Evolutionary conservation across 1,140 invertebrate species (phyloP), one percentile per base, ranked within the genome.

Genomic region (Oncopeltus fasciatus): DNA sequence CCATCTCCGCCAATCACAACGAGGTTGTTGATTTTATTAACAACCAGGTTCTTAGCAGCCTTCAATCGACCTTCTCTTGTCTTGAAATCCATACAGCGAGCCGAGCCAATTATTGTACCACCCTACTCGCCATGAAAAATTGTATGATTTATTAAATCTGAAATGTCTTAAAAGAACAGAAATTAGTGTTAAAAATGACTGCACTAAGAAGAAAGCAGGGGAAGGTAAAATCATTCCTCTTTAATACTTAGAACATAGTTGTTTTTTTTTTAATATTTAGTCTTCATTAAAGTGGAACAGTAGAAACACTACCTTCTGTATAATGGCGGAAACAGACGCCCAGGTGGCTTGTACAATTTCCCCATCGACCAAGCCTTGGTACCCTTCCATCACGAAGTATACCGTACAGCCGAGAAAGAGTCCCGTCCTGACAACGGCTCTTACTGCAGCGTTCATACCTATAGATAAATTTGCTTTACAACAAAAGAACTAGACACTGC

Each of bases 1-100:
- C 97, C 97, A 77, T 99, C 97, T 68, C 97, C 95, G 62, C 97
- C 97, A 76, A 99, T 99, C 0, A 95, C 92, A 58, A 98, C 95
- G 66, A 99, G 78, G 77, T 99, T 98, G 38, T 90, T 92, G 69
- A 99, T 99, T 43, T 89, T 88, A 57, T 78, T 79, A 24, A 83
- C 75, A 1, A 99, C 79, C 53, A 99, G 77, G 79, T 99, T 98
- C 67, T 86, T 83, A 20, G 94, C 94, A 16, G 95, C 96, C 73
- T 88, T 92, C 57, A 94, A 72, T 21, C 95, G 85, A 24, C 96
- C 97, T 64, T 80, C 77, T 57, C 84, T 80, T 68, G 92, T 84
- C 64, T 83, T 81, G 70, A 99, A 99, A 56, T 95, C 94, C 72
- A 81, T 82, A 74, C 95, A 99, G 65, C 97, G 78, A 12, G 96